Percentiles rank a stretch among this genome's conserved stretches.
Conservation (phyloP, 1,140 invertebrate species). For the Odontomachus brunneus region DNA sequence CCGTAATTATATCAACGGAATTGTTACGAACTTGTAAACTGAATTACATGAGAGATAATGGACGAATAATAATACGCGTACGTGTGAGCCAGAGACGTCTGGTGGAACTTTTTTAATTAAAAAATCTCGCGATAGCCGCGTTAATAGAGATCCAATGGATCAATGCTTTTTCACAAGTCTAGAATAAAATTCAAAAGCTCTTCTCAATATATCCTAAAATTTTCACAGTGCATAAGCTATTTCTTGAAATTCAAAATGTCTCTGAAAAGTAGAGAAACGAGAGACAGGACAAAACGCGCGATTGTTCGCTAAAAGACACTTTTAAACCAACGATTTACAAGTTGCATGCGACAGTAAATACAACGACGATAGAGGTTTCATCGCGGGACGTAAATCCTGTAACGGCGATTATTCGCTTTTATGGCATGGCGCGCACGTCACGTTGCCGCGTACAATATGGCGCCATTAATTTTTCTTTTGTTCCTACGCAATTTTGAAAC, state of each 20-base stretch:
- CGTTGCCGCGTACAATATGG: conserved; percentile 37
- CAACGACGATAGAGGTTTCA: conserved; percentile 34
- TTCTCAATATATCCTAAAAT: neutral
- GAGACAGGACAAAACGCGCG: neutral
- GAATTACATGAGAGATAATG: neutral
- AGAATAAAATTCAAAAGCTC: too few relatives aligned
- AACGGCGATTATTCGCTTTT: conserved; percentile 54
- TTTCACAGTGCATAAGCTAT: too few relatives aligned
- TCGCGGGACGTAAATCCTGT: conserved; percentile 32
- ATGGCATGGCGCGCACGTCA: conserved; percentile 20
- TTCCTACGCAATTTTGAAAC: conserved; percentile 43
- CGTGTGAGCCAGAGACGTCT: too few relatives aligned
- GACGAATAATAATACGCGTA: too few relatives aligned
- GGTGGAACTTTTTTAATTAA: too few relatives aligned
- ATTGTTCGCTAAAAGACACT: neutral
- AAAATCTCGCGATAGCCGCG: too few relatives aligned
- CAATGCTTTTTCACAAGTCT: too few relatives aligned
- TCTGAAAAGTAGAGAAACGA: neutral
- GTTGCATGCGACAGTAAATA: conserved; percentile 6
- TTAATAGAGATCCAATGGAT: too few relatives aligned
- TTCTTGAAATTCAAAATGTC: neutral
- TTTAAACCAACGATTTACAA: neutral
- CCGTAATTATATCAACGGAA: neutral
- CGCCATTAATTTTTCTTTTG: conserved; percentile 54
- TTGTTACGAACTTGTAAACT: neutral